Conservation (phyloP, 2,797 vertebrate species). For the Premnoplex brunnescens region DNA sequence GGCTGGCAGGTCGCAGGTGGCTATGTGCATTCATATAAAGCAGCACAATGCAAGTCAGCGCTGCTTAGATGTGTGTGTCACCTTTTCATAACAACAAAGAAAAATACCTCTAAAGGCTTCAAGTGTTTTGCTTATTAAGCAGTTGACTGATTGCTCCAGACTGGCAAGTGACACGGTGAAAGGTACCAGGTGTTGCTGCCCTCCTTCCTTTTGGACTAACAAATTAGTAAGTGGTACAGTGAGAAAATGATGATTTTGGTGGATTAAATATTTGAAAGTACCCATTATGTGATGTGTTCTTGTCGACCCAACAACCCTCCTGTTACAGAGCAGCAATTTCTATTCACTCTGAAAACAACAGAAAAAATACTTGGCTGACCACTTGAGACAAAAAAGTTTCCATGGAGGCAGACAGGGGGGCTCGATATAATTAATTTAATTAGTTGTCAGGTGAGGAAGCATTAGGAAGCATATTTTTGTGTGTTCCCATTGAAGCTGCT, state of each 20-base stretch:
- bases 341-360: neutral
- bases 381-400: neutral
- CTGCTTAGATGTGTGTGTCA: conserved; percentile 39
- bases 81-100: conserved; percentile 67
- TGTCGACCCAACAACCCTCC: neutral
- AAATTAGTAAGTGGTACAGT: neutral
- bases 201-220: neutral
- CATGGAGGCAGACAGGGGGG: neutral
- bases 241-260: neutral
- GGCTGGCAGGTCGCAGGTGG: conserved; percentile 64
- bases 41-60: neutral
- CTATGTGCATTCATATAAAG: conserved; percentile 35
- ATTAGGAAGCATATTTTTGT: neutral
- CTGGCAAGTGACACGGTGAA: conserved; percentile 37
- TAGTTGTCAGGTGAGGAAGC: neutral
- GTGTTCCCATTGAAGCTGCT: neutral
- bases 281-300: neutral
- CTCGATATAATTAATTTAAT: neutral
- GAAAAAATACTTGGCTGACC: neutral
- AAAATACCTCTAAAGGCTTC: conserved; percentile 52
- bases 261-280: neutral
- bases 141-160: conserved; percentile 72
- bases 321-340: neutral
- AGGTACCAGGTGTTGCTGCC: conserved; percentile 51
- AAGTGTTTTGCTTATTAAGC: conserved; percentile 68